Conservation (phyloP, 2,888 invertebrate genomes). For the Antitype chi region DNA sequence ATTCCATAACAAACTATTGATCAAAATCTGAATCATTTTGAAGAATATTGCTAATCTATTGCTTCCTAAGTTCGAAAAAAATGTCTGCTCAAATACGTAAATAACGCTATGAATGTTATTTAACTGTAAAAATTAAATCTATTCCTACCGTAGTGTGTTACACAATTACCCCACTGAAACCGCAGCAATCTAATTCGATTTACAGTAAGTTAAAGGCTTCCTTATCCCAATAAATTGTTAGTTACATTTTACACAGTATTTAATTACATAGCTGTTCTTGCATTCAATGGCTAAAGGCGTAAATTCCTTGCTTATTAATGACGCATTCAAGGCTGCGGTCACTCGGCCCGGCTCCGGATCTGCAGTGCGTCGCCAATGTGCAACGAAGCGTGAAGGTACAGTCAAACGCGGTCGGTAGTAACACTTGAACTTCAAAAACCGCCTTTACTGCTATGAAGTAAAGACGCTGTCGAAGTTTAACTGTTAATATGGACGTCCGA, state of each 20-base stretch:
- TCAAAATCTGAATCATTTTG: no score
- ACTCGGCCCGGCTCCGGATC: not conserved
- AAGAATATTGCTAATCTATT: no score
- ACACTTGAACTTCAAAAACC: not conserved
- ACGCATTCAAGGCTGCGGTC: conserved; percentile 41
- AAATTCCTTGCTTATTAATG: conserved; percentile 31
- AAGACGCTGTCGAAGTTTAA: not conserved
- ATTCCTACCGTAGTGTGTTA: no score
- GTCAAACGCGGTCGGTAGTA: not conserved
- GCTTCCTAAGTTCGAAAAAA: no score
- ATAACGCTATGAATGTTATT: no score
- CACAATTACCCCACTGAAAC: no score
- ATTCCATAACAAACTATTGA: no score
- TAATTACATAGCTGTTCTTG: not conserved
- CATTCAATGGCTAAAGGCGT: conserved; percentile 6
- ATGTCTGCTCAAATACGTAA: no score
- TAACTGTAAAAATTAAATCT: no score
- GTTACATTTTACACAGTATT: not conserved
- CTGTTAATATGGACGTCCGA: not conserved
- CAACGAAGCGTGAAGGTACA: conserved; percentile 6
- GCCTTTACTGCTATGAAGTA: not conserved
- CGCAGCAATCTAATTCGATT: not conserved
- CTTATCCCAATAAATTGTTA: not conserved
- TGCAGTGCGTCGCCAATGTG: conserved; percentile 35
- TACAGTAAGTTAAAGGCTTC: not conserved